phyloP scores from a whole-genome alignment of 2,888 invertebrate genomes.

The Idaea straminata region DNA sequence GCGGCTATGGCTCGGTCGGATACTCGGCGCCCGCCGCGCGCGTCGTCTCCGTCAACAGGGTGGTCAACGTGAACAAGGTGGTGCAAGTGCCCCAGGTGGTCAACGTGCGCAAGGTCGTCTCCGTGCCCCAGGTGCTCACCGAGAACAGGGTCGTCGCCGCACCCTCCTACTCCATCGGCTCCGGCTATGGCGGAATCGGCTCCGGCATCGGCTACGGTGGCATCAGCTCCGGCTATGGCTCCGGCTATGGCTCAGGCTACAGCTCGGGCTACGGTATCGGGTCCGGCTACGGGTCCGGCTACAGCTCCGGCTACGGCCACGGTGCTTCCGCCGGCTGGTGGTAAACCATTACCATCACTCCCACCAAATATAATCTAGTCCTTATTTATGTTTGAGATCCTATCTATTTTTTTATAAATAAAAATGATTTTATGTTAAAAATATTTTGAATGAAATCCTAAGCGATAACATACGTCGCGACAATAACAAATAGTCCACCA shows the following conservation, averaged over 20 bases:
- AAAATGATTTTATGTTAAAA: no score
- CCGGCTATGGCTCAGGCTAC: not conserved
- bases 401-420: no score
- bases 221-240: not conserved
- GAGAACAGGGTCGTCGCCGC: constrained; percentile 42
- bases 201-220: not conserved
- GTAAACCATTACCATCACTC: not conserved
- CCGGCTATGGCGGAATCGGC: not conserved
- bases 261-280: not conserved
- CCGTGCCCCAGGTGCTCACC: constrained; percentile 36
- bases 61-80: constrained; percentile 38
- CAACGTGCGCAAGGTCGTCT: constrained; percentile 20
- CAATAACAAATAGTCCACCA: no score
- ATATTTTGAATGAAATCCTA: no score
- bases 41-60: constrained; percentile 36
- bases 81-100: constrained; percentile 36
- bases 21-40: constrained; percentile 26
- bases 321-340: constrained; percentile 2
- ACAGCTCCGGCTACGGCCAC: not conserved
- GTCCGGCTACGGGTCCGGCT: not conserved
- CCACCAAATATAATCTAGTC: no score
- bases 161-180: not conserved
- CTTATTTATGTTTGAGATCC: no score
- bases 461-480: no score
- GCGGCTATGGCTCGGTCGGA: not conserved